Evolutionary conservation across 2,888 invertebrate genomes (phyloP), one percentile per base, ranked within the genome.

Genomic region (Coenonympha arcania): DNA sequence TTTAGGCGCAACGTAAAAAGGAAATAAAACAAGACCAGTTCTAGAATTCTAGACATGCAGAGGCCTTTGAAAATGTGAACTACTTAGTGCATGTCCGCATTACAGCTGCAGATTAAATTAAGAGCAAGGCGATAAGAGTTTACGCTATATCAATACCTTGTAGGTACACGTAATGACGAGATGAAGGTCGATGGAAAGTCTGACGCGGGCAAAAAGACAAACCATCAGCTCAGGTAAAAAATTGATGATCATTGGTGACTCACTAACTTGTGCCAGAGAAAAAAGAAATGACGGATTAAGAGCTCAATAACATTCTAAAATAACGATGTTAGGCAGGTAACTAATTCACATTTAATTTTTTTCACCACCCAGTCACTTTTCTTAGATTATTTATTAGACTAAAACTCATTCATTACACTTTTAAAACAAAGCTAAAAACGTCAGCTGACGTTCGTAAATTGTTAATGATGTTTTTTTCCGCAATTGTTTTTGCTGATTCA

Each of bases 151-250:
- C 40, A 11, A 40, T 28, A 44, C 34, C 15, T 43, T 28, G 22
- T n/a, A n/a, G n/a, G n/a, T 28, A 22, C 31, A 44, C 36, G 18
- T 31, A 44, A 49, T 49, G 24, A 45, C 13, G 20, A 33, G 24
- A 9, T 26, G 63, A 73, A 76, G 75, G 76, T 50, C 65, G 44
- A 60, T 65, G 61, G 73, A 76, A 72, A 76, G 73, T 65, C 47
- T 46, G 15, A 13, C 24, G 48, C 40, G 19, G 24, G 49, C 48
- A 52, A 44, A 59, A 70, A 71, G 61, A 64, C 34, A 42, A 46
- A 40, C 41, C 36, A 40, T 37, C 36, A 28, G n/a, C 20, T 6
- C 11, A 6, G n/a, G 20, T 6, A n/a, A n/a, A 56, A 52, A 57
- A 55, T 34, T 34, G 37, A 50, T 24, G 24, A 39, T 37, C 22